Percentiles rank a stretch among this genome's conserved stretches.
These are phyloP conservation scores for Chrysodeixis includens DNA, from an alignment of 2,888 invertebrate species.

Conservation along the genomic window DNA sequence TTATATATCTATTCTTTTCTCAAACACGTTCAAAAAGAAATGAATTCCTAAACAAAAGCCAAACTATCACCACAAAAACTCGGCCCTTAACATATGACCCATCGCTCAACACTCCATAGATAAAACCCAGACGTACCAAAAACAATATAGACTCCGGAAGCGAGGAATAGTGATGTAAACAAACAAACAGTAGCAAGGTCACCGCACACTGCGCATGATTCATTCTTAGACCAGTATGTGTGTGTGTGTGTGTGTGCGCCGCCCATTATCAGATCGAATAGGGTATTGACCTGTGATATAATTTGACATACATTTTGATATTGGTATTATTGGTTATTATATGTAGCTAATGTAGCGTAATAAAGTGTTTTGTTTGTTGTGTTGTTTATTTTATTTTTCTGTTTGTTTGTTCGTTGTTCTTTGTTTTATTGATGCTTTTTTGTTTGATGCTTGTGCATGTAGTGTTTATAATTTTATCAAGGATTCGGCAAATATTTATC, in stretches of 20 bases:
- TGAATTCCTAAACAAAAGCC: neutral
- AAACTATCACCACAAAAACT: neutral
- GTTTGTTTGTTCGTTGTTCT: too few relatives aligned
- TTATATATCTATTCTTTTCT: too few relatives aligned
- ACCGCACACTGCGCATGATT: slow-evolving; percentile 50
- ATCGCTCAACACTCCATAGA: neutral
- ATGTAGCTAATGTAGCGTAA: neutral
- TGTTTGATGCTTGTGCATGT: too few relatives aligned
- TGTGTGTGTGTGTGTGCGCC: slow-evolving; percentile 41
- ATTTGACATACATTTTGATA: slow-evolving; percentile 8
- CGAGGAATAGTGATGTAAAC: slow-evolving; percentile 44
- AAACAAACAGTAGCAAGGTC: slow-evolving; percentile 58
- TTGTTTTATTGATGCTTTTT: too few relatives aligned
- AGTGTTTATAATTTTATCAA: too few relatives aligned
- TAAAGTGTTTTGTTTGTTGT: neutral
- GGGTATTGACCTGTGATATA: slow-evolving; percentile 53
- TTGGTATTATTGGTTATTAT: neutral
- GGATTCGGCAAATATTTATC: too few relatives aligned
- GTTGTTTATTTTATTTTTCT: neutral
- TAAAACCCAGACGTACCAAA: slow-evolving; percentile 20
- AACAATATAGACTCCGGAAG: slow-evolving; percentile 41
- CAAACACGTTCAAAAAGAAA: neutral
- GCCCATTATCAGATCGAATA: slow-evolving; percentile 59
- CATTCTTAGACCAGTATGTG: slow-evolving; percentile 28
- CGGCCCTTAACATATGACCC: neutral